Percentiles rank a stretch among this genome's conserved stretches.
Conservation (phyloP, 2,797 vertebrate genomes). For the Loris lydekkerianus region DNA sequence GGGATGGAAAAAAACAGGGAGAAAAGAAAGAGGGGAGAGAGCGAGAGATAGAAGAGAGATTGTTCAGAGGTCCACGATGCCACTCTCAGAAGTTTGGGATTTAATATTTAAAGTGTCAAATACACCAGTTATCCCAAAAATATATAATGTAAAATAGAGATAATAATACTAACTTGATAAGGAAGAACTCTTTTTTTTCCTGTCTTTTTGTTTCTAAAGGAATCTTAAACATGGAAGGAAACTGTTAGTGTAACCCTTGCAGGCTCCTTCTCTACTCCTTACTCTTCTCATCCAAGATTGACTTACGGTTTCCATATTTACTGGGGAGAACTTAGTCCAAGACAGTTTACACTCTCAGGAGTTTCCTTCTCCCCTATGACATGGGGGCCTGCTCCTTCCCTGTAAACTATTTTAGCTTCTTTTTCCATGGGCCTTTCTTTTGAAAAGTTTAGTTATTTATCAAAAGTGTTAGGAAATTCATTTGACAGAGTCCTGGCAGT, state of each 20-base stretch:
- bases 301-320: neutral
- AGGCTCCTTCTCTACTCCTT: neutral
- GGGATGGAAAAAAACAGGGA: too few relatives aligned
- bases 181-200: neutral
- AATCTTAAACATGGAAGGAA: neutral
- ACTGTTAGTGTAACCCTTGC: neutral
- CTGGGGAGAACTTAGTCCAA: neutral
- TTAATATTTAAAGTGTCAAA: conserved; percentile 5
- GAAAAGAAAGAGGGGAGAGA: too few relatives aligned
- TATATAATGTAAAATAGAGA: neutral
- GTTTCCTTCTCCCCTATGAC: neutral
- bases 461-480: neutral
- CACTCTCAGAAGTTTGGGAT: neutral
- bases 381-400: neutral
- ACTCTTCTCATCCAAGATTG: neutral
- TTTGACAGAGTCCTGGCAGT: neutral
- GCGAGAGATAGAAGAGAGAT: neutral
- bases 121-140: neutral
- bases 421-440: neutral
- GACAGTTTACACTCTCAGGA: neutral
- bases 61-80: neutral
- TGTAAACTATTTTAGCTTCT: neutral
- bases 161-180: neutral
- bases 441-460: neutral
- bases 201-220: neutral